A percentile compares a stretch with the other conserved stretches of the same genome.
Evolutionary conservation across 2,797 vertebrate species (phyloP).

Genomic region (Hemitrygon akajei): DNA sequence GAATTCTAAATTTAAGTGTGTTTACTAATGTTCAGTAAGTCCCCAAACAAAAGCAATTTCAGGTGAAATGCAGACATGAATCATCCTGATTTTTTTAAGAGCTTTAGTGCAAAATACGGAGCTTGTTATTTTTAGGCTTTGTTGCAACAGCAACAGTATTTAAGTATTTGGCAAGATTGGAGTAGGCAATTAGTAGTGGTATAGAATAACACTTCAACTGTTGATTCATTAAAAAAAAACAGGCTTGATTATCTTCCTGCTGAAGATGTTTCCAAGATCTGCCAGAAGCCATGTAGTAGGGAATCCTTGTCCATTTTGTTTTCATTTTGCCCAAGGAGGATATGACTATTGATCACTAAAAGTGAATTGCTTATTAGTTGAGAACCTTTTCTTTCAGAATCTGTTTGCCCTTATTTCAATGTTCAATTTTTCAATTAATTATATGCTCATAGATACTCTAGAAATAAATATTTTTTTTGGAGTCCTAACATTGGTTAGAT

Average conservation of each 20-base stretch:
- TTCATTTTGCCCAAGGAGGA: neutral
- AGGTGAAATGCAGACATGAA: neutral
- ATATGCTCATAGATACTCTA: neutral
- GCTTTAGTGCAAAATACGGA: neutral
- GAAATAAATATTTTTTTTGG: neutral
- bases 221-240: neutral
- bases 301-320: neutral
- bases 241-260: neutral
- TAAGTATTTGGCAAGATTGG: neutral
- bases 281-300: neutral
- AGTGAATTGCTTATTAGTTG: neutral
- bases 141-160: neutral
- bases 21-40: neutral
- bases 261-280: neutral
- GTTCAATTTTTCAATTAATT: constrained; percentile 8
- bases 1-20: neutral
- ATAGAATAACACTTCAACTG: neutral
- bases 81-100: neutral
- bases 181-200: neutral
- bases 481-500: neutral
- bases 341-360: neutral
- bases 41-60: neutral
- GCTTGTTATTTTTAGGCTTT: neutral
- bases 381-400: neutral
- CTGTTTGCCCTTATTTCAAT: neutral